A percentile compares a stretch with the other conserved stretches of the same genome.
Conservation (phyloP, 2,797 vertebrate species). For the Emydoidea blandingii region DNA sequence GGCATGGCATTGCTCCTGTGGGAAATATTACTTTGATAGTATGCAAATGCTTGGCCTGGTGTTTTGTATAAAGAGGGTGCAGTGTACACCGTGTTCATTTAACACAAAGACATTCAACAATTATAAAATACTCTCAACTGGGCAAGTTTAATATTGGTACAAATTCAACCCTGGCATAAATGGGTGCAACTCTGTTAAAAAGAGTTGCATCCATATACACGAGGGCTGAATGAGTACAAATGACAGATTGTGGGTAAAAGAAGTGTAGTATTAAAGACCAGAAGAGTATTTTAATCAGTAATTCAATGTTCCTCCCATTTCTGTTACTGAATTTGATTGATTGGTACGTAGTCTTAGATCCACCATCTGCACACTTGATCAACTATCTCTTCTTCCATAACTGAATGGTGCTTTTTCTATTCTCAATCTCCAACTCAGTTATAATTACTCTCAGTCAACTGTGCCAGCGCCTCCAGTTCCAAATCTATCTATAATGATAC, state of each 20-base stretch:
- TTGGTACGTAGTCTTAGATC: rapidly evolving
- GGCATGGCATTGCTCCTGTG: background rate
- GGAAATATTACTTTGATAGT: constrained; percentile 23
- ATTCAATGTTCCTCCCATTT: background rate
- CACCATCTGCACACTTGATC: rapidly evolving
- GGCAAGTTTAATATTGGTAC: background rate
- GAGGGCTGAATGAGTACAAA: rapidly evolving
- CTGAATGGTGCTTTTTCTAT: rapidly evolving
- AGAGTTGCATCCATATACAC: background rate
- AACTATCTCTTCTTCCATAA: background rate
- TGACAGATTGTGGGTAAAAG: background rate
- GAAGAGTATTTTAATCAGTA: background rate
- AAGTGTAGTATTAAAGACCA: background rate
- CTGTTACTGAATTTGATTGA: rapidly evolving
- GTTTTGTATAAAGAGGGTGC: constrained; percentile 23
- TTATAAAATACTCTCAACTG: background rate
- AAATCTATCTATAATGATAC: background rate
- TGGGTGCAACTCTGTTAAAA: rapidly evolving
- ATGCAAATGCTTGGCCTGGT: background rate
- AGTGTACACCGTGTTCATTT: constrained; percentile 1
- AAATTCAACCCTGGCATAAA: background rate
- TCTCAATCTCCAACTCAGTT: background rate
- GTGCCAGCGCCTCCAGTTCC: background rate
- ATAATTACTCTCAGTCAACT: background rate
- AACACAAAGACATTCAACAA: background rate